Evolutionary conservation across 2,797 vertebrate genomes (phyloP).

Genomic region (Premnoplex brunnescens): DNA sequence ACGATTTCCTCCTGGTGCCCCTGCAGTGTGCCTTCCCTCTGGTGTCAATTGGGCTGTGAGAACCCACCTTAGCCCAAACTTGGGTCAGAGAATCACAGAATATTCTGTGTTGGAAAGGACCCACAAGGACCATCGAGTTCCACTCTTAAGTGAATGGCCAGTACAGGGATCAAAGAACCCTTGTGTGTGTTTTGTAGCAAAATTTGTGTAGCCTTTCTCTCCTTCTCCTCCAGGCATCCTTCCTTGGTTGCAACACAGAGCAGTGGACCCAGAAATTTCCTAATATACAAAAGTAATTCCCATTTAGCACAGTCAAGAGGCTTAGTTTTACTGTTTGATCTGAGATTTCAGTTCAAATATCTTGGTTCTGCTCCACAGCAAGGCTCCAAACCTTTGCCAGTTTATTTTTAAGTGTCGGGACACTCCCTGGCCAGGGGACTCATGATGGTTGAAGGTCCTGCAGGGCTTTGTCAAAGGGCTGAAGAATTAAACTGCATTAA

Average conservation of each 20-base stretch:
- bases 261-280: not conserved
- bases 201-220: accelerated
- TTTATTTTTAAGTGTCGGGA: not conserved
- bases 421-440: not conserved
- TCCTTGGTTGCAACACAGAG: not conserved
- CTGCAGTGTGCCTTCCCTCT: not conserved
- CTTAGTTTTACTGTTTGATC: not conserved
- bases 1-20: not conserved
- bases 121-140: not conserved
- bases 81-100: not conserved
- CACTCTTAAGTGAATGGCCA: not conserved
- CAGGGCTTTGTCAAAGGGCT: not conserved
- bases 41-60: accelerated
- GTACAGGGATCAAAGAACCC: not conserved
- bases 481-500: not conserved
- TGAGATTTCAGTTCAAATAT: not conserved
- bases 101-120: not conserved
- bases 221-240: not conserved
- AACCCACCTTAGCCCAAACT: not conserved
- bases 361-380: not conserved
- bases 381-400: not conserved
- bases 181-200: not conserved
- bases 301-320: not conserved
- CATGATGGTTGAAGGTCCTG: accelerated
- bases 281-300: not conserved